Conservation (phyloP, 2,113 vertebrate species). For the Myotis davidii region DNA sequence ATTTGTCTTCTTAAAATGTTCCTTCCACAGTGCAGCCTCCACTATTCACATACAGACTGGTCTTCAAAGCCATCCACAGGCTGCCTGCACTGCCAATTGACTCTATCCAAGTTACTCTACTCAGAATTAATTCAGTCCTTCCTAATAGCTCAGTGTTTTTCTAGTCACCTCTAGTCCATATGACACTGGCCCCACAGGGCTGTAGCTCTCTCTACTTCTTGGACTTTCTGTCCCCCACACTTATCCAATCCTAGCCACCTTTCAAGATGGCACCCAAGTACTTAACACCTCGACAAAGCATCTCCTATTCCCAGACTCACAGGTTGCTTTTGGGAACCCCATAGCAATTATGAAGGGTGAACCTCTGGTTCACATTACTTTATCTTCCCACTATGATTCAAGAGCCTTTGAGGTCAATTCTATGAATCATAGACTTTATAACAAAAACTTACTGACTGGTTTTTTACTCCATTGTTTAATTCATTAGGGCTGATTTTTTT, state of each 20-base stretch:
- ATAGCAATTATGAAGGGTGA: not conserved
- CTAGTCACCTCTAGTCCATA: not conserved
- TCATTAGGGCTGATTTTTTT: conserved; percentile 12
- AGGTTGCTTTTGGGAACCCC: not conserved
- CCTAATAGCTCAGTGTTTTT: not conserved
- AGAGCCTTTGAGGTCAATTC: not conserved
- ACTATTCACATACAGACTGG: not conserved
- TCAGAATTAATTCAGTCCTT: not conserved
- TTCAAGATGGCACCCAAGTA: not conserved
- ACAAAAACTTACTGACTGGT: not conserved
- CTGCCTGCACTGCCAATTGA: too few species aligned
- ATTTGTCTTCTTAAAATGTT: not conserved
- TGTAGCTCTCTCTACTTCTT: not conserved
- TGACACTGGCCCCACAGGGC: not conserved
- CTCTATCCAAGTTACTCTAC: not conserved
- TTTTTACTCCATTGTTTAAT: not conserved
- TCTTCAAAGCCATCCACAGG: not conserved
- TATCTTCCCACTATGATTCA: not conserved
- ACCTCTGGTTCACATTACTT: not conserved
- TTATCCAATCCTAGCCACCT: not conserved
- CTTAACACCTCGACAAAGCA: not conserved
- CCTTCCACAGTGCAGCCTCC: not conserved
- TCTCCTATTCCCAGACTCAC: not conserved
- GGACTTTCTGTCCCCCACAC: not conserved
- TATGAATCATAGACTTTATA: not conserved